Evolutionary conservation across 2,113 vertebrate genomes (phyloP).

Genomic region (Thalassarche chlororhynchos): DNA sequence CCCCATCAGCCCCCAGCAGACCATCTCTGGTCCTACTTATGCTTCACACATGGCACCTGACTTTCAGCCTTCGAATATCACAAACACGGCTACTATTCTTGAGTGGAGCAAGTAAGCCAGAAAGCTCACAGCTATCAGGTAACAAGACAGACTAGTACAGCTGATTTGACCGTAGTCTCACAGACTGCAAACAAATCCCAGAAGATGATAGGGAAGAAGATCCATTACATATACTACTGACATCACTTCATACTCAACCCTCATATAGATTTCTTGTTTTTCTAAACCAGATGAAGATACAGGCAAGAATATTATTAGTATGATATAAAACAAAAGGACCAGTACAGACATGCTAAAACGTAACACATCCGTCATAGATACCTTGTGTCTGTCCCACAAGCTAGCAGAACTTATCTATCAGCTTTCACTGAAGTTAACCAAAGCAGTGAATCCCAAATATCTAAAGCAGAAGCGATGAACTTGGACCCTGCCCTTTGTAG

Average conservation of each 20-base stretch:
- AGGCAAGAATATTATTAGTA: not conserved
- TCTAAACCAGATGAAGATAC: not conserved
- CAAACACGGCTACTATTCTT: not conserved
- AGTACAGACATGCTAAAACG: not conserved
- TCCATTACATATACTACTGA: not conserved
- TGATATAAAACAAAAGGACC: not conserved
- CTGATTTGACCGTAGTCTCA: not conserved
- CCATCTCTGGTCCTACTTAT: not conserved
- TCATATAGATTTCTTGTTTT: not conserved
- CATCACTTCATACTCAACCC: not conserved
- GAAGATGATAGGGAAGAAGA: not conserved
- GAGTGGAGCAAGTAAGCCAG: not conserved
- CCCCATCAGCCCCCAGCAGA: too few species aligned
- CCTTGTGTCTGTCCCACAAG: not conserved
- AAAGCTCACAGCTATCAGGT: not conserved
- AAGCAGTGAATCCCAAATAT: not conserved
- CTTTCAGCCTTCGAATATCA: not conserved
- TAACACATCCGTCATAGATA: not conserved
- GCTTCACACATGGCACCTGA: not conserved
- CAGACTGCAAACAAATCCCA: not conserved
- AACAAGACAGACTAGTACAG: not conserved
- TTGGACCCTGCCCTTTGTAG: not conserved
- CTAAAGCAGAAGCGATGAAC: not conserved
- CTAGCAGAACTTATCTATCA: not conserved
- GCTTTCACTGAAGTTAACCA: not conserved